phyloP scores from a whole-genome alignment of 2,888 invertebrate species.

The Pristionchus japonicus region DNA sequence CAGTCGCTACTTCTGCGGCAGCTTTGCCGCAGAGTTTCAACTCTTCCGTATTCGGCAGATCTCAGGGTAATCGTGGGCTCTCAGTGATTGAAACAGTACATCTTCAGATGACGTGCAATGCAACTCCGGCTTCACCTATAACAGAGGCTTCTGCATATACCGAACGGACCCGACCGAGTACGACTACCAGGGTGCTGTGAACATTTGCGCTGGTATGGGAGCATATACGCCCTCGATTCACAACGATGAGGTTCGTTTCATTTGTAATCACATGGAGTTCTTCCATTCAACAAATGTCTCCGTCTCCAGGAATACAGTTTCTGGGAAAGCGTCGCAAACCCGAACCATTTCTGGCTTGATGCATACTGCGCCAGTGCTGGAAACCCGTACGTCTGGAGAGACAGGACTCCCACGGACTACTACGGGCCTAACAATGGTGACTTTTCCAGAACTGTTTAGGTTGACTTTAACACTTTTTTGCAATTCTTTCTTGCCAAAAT shows the following conservation, averaged over 20 bases:
- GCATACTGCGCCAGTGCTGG: background rate
- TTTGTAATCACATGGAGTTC: too few species aligned
- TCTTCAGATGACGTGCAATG: background rate
- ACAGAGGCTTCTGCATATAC: background rate
- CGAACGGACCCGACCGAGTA: background rate
- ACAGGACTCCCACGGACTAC: background rate
- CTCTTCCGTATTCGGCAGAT: too few species aligned
- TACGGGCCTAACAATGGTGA: background rate
- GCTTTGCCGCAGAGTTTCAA: too few species aligned
- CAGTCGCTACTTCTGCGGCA: too few species aligned
- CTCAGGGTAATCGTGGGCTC: too few species aligned
- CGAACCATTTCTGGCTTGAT: constrained; percentile 4
- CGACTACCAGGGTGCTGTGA: background rate
- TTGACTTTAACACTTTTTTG: too few species aligned
- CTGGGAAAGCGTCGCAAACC: background rate
- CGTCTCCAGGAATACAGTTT: background rate
- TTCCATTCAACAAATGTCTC: background rate
- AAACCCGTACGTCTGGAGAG: background rate
- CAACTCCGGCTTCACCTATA: background rate
- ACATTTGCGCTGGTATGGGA: background rate
- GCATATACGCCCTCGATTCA: background rate
- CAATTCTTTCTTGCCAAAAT: too few species aligned
- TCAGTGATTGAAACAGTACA: too few species aligned
- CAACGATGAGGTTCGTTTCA: background rate
- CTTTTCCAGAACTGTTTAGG: too few species aligned